A percentile compares a stretch with the other conserved stretches of the same genome.
Evolutionary conservation across 2,113 vertebrate genomes (phyloP).

Genomic region (Phyllopteryx taeniolatus): DNA sequence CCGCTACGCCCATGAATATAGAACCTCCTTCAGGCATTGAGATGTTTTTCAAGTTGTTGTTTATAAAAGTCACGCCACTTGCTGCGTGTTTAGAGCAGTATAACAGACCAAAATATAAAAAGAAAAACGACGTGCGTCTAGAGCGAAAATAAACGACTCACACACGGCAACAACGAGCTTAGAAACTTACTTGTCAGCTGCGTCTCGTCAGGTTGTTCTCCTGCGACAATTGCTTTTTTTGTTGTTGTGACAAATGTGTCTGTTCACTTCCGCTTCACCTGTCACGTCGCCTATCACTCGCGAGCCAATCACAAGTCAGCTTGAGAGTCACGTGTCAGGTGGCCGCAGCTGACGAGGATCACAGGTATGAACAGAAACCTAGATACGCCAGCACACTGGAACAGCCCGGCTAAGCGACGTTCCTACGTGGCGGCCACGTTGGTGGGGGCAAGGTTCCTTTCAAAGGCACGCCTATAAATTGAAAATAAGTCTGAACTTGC

Average conservation of each 20-base stretch:
- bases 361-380: too few species aligned
- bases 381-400: too few species aligned
- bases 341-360: not conserved
- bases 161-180: not conserved
- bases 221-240: slow-evolving; percentile 26
- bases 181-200: slow-evolving; percentile 22
- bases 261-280: slow-evolving; percentile 40
- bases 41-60: not conserved
- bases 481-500: too few species aligned
- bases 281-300: not conserved
- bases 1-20: too few species aligned
- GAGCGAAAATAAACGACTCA: not conserved
- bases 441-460: too few species aligned
- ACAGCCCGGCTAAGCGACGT: too few species aligned
- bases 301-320: not conserved
- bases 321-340: not conserved
- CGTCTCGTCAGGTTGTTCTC: not conserved
- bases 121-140: not conserved
- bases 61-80: not conserved
- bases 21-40: not conserved
- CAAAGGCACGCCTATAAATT: too few species aligned
- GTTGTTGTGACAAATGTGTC: not conserved
- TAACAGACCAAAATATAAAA: not conserved
- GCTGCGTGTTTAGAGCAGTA: not conserved
- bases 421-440: too few species aligned